Base-by-base conservation (phyloP, 2,797 vertebrate genomes). In the Phyllotis vaccarum region DNA sequence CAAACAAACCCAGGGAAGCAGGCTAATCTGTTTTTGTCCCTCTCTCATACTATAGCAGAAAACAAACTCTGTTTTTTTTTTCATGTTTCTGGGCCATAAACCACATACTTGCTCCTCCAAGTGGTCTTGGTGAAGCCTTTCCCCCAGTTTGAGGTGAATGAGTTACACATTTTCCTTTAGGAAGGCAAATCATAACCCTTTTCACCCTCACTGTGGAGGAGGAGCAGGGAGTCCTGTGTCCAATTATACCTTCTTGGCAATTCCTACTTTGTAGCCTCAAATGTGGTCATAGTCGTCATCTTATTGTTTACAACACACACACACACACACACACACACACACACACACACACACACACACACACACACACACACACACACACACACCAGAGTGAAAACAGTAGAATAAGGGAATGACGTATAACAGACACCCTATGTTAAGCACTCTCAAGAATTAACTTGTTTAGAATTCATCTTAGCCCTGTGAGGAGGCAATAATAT, bases 1-100 rank as follows among this genome's bases (percentile, higher is more conserved):
- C n/a, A 31, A 31, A 0, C 0, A 31, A 31, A 21, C 10, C 34
- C 54, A 58, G 5, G 27, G 54, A 66, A 4, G 0, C 4, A 49
- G 70, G 31, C 40, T 79, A 24, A 22, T 58, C 21, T 2, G 3
- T 22, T 31, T 5, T 11, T 29, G 27, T 14, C 2, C 3, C 22
- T 85, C 31, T 12, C 43, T 22, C 21, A 43, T 2, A 6, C 19
- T 27, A 46, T 12, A 3, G 3, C 2, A 46, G n/a, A 78, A 19
- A 75, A 22, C 0, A 11, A 14, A 37, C 79, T 24, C 27, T 40
- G 19, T 43, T 54, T 93, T 81, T n/a, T n/a, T n/a, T 37, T 93
- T 81, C 13, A 16, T n/a, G 34, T 72, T 95, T 66, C 60, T 46
- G 2, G 2, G 3, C 1, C 9, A 37, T 7, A 56, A 56, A 13